Evolutionary conservation across 2,888 invertebrate species (phyloP).

Genomic region (Cancer borealis): DNA sequence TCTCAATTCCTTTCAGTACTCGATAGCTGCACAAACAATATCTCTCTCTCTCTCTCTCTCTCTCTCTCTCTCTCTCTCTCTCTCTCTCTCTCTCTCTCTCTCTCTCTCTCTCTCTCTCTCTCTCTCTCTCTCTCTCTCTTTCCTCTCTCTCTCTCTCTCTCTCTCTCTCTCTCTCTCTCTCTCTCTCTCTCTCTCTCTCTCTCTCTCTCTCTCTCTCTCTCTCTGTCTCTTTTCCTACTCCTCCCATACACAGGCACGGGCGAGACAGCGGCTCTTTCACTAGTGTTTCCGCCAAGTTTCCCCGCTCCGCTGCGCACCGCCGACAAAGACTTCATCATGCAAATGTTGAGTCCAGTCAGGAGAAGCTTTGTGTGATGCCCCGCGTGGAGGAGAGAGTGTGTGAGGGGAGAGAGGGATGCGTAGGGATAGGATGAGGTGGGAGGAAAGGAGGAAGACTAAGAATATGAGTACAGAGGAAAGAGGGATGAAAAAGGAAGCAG

Average conservation of each 20-base stretch:
- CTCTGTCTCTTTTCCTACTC: neutral
- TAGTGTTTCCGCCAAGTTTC: conserved; percentile 16
- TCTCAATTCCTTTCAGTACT: too few species aligned
- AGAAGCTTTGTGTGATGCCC: conserved; percentile 21
- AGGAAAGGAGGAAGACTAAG: neutral
- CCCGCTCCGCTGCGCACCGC: neutral
- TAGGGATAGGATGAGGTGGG: neutral
- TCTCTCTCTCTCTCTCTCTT: too few species aligned
- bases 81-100: conserved; percentile 20
- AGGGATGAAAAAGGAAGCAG: neutral
- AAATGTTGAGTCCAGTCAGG: conserved; percentile 38
- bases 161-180: too few species aligned
- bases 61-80: conserved; percentile 13
- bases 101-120: conserved; percentile 1
- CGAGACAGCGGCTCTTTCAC: conserved; percentile 15
- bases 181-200: conserved; percentile 22
- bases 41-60: too few species aligned
- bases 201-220: conserved; percentile 20
- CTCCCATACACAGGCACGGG: neutral
- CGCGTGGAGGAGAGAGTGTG: neutral
- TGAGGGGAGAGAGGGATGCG: neutral
- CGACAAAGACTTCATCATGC: conserved; percentile 52
- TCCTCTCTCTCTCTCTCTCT: neutral
- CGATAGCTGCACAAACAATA: too few species aligned
- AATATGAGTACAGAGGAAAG: neutral